Base-by-base conservation (phyloP, 2,113 vertebrate genomes). In the Psittacula cyanocephala region DNA sequence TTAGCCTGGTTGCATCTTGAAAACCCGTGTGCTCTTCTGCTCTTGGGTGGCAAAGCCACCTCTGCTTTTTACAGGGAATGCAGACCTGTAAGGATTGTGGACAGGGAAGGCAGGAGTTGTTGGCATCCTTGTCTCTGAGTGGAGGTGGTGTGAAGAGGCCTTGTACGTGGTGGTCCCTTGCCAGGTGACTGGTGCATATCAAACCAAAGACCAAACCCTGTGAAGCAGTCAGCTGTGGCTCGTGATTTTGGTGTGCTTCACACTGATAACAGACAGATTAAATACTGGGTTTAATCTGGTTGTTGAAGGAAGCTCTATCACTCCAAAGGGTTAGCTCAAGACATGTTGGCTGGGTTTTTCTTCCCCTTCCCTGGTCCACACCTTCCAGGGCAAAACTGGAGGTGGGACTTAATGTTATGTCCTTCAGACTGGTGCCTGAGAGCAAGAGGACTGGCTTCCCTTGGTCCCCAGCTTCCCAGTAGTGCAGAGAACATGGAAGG, bases 81-180 rank as follows among this genome's bases (percentile, higher is more conserved):
- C 16, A 72, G 44, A 24, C 6, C 8, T 17, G 8, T 27, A 10
- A 82, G 63, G 2, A 2, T 1, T 37, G 53, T 12, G 10, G 7
- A 1, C 1, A 20, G 39, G 46, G 22, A 4, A 69, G 70, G 46
- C 31, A 65, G 74, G 62, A 55, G 49, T 37, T 57, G 77, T 2
- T 37, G 75, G 46, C 22, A 2, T 10, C 20, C n/a, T 12, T 39
- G 24, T 22, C 62, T 67, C 6, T 23, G 35, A 50, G 11, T 35
- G 62, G 50, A 44, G 65, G 16, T 49, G 53, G 24, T 23, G 28
- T 50, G 47, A 47, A n/a, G 69, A 50, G 57, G 23, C 9, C 23
- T 85, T 4, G 0, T 24, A 10, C 0, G 0, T 16, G 57, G 9
- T 64, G 59, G 9, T 78, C 31, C 14, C 18, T 71, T 52, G 7